These are phyloP conservation scores for Cheilosia variabilis DNA, from an alignment of 2,888 invertebrate genomes.

Conservation along the genomic window DNA sequence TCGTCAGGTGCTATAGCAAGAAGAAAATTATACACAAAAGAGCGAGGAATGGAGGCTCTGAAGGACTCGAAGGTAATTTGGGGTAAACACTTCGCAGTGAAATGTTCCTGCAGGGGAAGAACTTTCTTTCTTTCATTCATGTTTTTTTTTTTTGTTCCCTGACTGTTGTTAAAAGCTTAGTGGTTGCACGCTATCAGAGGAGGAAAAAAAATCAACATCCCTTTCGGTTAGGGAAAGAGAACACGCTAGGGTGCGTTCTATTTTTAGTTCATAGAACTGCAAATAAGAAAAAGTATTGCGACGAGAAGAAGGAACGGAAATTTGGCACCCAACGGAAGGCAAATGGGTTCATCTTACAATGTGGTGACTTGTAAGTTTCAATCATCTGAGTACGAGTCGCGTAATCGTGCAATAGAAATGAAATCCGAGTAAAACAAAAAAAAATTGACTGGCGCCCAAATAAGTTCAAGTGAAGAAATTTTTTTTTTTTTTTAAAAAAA, in stretches of 20 bases:
- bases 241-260: slow-evolving; percentile 69
- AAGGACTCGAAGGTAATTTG: slow-evolving; percentile 74
- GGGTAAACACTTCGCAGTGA: slow-evolving; percentile 73
- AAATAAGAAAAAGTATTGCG: neutral
- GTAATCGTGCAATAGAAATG: too few relatives aligned
- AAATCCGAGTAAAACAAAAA: too few relatives aligned
- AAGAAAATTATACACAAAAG: slow-evolving; percentile 4
- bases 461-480: too few relatives aligned
- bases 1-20: slow-evolving; percentile 59
- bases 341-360: slow-evolving; percentile 26
- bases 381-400: too few relatives aligned
- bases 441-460: too few relatives aligned
- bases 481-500: too few relatives aligned
- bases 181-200: slow-evolving; percentile 72
- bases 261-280: slow-evolving; percentile 61
- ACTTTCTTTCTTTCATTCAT: neutral
- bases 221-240: slow-evolving; percentile 44
- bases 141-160: slow-evolving; percentile 9
- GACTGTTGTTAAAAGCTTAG: slow-evolving; percentile 65
- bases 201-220: slow-evolving; percentile 42
- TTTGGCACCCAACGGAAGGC: slow-evolving; percentile 54
- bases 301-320: slow-evolving; percentile 3
- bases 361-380: neutral
- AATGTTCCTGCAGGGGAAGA: slow-evolving; percentile 65
- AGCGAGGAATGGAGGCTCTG: slow-evolving; percentile 49